phyloP scores from a whole-genome alignment of 2,888 invertebrate genomes.

The Luperina testacea region DNA sequence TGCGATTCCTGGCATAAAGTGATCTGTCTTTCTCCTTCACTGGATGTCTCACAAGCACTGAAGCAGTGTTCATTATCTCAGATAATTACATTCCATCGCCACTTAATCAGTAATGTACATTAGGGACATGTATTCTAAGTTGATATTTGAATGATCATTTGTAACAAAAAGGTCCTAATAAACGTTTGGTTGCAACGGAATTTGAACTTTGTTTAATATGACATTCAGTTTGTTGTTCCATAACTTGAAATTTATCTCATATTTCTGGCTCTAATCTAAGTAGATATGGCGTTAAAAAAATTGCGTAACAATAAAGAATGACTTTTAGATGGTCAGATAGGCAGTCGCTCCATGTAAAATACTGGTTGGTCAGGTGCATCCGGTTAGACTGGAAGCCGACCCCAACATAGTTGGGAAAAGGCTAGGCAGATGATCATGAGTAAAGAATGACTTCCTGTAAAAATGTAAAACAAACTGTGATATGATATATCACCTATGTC shows the following conservation, averaged over 20 bases:
- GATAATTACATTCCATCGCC: not conserved
- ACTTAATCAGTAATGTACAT: not conserved
- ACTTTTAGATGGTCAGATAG: too few species aligned
- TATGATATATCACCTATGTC: not conserved
- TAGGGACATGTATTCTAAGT: not conserved
- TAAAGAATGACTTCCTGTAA: not conserved
- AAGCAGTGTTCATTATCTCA: not conserved
- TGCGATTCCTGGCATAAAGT: not conserved
- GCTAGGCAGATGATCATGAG: too few species aligned
- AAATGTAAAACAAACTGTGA: not conserved
- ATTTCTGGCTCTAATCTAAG: not conserved
- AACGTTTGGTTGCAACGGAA: not conserved
- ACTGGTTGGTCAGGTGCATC: too few species aligned
- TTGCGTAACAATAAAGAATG: not conserved
- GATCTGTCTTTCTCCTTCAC: not conserved
- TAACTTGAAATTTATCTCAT: not conserved
- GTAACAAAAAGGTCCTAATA: not conserved
- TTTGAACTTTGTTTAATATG: not conserved
- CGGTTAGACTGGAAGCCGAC: too few species aligned
- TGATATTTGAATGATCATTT: not conserved
- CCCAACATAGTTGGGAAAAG: too few species aligned
- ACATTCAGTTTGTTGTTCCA: not conserved
- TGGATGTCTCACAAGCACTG: not conserved
- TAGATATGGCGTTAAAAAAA: not conserved
- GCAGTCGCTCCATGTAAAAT: too few species aligned